These are phyloP conservation scores for Drosophila micromelanica DNA, from an alignment of 1,140 invertebrate species.

Conservation along the genomic window DNA sequence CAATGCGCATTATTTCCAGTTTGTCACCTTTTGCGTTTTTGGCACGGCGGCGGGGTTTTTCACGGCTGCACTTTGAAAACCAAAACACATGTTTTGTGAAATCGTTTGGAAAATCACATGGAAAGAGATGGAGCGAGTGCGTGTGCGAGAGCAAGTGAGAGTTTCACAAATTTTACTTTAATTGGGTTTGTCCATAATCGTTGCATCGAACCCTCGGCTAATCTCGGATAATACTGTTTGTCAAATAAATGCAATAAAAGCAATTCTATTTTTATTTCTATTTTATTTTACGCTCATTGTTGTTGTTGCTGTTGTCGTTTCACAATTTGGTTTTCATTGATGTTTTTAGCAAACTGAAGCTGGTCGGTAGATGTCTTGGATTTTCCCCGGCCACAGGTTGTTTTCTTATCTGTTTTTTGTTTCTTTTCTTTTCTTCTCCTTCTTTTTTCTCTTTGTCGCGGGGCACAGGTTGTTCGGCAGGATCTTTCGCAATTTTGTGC, in stretches of 20 bases:
- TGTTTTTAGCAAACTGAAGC: slow-evolving; percentile 26
- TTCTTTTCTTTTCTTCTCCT: not conserved
- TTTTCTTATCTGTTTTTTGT: not conserved
- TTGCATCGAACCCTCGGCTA: slow-evolving; percentile 82
- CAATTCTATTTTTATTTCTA: slow-evolving; percentile 75
- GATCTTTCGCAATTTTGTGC: slow-evolving; percentile 24
- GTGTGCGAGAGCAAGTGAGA: slow-evolving; percentile 1
- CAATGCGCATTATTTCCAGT: slow-evolving; percentile 83
- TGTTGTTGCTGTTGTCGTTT: slow-evolving; percentile 18
- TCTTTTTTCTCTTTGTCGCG: not conserved
- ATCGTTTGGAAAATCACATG: slow-evolving; percentile 78
- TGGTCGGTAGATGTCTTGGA: not conserved
- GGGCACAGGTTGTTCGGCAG: slow-evolving; percentile 17
- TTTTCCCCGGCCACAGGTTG: slow-evolving; percentile 15
- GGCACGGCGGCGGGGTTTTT: slow-evolving; percentile 63
- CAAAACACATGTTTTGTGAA: slow-evolving; percentile 81
- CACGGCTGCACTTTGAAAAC: slow-evolving; percentile 61
- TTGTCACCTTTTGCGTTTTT: slow-evolving; percentile 73
- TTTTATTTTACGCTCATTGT: slow-evolving; percentile 62
- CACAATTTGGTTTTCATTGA: slow-evolving; percentile 49
- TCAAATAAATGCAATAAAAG: slow-evolving; percentile 79
- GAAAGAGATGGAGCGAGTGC: not conserved
- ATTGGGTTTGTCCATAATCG: slow-evolving; percentile 83
- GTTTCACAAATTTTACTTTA: slow-evolving; percentile 68
- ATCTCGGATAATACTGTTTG: slow-evolving; percentile 83